Conservation (phyloP, 2,113 vertebrate species). For the Origma solitaria region DNA sequence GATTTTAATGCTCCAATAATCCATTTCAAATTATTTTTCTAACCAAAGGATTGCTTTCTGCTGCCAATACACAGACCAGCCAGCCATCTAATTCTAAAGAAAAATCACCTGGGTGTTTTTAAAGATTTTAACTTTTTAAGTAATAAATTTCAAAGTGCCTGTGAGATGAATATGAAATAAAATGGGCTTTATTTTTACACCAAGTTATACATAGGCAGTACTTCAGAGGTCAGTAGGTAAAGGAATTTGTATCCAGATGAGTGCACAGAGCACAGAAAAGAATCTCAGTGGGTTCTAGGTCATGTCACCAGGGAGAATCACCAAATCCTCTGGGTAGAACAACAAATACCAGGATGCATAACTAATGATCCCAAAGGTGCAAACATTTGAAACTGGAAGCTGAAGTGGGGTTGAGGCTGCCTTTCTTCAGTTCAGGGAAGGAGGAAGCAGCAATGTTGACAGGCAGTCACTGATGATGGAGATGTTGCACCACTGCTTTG, state of each 20-base stretch:
- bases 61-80: neutral
- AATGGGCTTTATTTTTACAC: neutral
- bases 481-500: neutral
- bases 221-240: neutral
- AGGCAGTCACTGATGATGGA: neutral
- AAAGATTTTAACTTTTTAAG: neutral
- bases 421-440: neutral
- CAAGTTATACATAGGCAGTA: neutral
- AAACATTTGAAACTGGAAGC: neutral
- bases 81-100: neutral
- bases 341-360: neutral
- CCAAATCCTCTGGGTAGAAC: neutral
- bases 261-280: neutral
- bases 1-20: neutral
- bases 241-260: neutral
- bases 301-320: neutral
- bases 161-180: neutral
- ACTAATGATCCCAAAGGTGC: neutral
- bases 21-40: neutral
- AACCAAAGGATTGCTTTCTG: neutral
- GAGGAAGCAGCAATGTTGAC: neutral
- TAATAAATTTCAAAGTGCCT: neutral
- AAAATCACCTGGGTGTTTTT: neutral
- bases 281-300: neutral
- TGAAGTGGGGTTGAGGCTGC: neutral